Evolutionary conservation across 2,888 invertebrate species (phyloP).

Genomic region (Campaea margaritaria): DNA sequence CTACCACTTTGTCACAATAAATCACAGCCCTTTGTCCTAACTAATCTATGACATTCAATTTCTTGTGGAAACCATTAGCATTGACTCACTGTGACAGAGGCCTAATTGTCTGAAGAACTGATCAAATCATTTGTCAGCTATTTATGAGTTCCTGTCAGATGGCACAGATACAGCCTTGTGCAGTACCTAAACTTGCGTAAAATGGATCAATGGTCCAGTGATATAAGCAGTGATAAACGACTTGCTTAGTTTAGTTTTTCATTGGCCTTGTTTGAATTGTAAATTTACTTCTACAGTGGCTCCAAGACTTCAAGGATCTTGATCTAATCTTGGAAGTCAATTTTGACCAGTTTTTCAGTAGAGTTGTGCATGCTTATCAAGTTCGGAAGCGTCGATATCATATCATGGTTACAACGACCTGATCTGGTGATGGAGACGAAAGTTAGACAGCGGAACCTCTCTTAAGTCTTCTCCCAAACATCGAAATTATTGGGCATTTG

Average conservation of each 20-base stretch:
- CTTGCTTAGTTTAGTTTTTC: not conserved
- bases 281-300: no score
- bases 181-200: not conserved
- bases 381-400: no score
- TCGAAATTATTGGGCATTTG: no score
- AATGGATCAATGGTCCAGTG: not conserved
- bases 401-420: no score
- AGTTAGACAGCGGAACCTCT: no score
- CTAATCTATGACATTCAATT: constrained; percentile 1
- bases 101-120: constrained; percentile 8
- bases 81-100: constrained; percentile 5
- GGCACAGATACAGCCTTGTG: constrained; percentile 1
- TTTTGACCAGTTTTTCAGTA: no score
- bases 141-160: constrained; percentile 10
- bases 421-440: no score
- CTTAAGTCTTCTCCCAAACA: no score
- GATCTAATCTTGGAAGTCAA: no score
- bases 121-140: constrained; percentile 12
- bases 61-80: not conserved
- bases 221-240: not conserved
- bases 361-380: no score
- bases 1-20: constrained; percentile 10
- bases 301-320: no score
- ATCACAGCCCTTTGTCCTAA: constrained; percentile 10
- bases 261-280: no score